Base-by-base conservation (phyloP, 2,888 invertebrate genomes). In the Hoplodrina blanda region DNA sequence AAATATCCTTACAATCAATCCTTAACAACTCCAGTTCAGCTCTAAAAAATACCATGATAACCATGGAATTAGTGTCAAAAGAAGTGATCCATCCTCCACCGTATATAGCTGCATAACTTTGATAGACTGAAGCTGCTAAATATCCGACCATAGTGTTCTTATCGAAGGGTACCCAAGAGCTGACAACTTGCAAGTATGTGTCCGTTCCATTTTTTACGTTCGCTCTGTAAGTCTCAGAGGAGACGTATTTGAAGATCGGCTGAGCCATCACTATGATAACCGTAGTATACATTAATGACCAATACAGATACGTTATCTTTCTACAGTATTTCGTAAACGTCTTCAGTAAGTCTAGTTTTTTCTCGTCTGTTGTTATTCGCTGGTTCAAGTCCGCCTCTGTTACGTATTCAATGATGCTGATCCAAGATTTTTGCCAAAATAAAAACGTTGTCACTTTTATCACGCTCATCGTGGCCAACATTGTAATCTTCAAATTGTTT, bases 41-140 rank as follows among this genome's bases (percentile, higher is more conserved):
- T 87, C 85, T 92, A 60, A 95, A 93, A 78, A 94, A 95, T 0
- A 94, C 93, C 95, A 95, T 95, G 0, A 92, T 92, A 0, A 93
- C 94, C 82, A 95, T 91, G 0, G 94, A 91, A 44, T 91, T 94
- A 0, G 93, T 91, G 69, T 95, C 95, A 60, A 92, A 95, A 0
- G 95, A 92, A 0, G 94, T 94, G 7, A 95, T 95, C 94, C 94
- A 95, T 0, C 94, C 94, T 0, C 93, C 93, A 0, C 94, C 95
- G 5, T 93, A 93, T 0, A 94, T 89, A 0, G 94, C 90, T 0
- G 91, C 93, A 56, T 89, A 94, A n/a, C 90, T 91, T 80, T 95
- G 95, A 46, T 87, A 90, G 0, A 83, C 49, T 0, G 91, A 94
- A 0, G 94, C 93, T 0, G 73, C 78, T 7, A 94, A 55, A 71